Evolutionary conservation across 2,113 vertebrate genomes (phyloP), one percentile per base, ranked within the genome.

Genomic region (Raphicerus campestris): DNA sequence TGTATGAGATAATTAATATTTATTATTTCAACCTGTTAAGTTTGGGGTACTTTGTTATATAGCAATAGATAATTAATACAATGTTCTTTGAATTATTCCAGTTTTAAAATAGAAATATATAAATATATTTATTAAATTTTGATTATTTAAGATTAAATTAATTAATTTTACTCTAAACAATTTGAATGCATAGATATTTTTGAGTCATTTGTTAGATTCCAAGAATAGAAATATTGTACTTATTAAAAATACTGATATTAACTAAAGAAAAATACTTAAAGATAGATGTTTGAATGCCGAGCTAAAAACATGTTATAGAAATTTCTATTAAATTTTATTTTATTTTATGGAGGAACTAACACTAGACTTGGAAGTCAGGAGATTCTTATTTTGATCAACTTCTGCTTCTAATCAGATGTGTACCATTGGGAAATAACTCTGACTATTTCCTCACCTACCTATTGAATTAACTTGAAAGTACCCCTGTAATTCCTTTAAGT

Each of bases 101-200:
- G 55, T 28, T 83, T 70, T 30, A 78, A 96, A 66, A 26, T 45
- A 53, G 4, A 2, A 32, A 58, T 53, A 61, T 35, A 32, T 3
- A 11, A 84, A 85, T 66, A 97, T 78, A 93, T 97, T 97, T 99
- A 98, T 99, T 99, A 99, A 98, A 99, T 99, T 99, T 98, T 98
- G 66, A 98, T 98, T 98, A 98, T 99, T 99, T 99, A 99, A 98
- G 98, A 98, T 73, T 97, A 97, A 98, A 98, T 98, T 98, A 17
- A 99, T 98, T 98, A 97, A 98, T 99, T 98, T 98, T 97, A 98
- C 63, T 39, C 56, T 98, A 97, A 98, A 91, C 70, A 78, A 90
- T 95, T 84, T 85, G 19, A 58, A 87, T 51, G 16, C 11, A 86
- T 73, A 92, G 4, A 82, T 19, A 47, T 24, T 85, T 91, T 51